Base-by-base conservation (phyloP, 53 echinoderm and acorn worm species). In the Henricia sp. region DNA sequence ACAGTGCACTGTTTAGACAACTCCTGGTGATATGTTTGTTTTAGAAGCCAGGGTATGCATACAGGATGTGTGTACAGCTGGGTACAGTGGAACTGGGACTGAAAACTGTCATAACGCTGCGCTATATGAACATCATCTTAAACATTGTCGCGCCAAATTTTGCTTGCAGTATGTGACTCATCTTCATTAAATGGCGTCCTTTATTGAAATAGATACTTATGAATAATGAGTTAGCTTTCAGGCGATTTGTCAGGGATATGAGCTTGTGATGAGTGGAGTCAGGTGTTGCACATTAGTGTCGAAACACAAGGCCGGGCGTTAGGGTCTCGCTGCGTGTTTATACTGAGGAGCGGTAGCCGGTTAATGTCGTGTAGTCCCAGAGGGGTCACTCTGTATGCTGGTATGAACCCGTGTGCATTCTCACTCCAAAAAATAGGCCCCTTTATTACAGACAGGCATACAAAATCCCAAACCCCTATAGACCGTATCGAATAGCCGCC, bases 1-100 rank as follows among this genome's bases (percentile, higher is more conserved):
- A 58, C 77, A 77, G 32, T 39, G 3, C n/a, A n/a, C 20, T 77
- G 60, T 77, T 77, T 77, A 77, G 58, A 77, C 77, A 77, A 57
- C 60, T 26, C n/a, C 29, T 20, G 38, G 59, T 76, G 40, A 40
- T 57, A 11, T 58, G 77, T 77, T 77, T 38, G 58, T 39, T 20
- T 75, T 54, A n/a, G 77, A 17, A 41, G 30, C 53, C 54, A 33
- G 50, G 44, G 17, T 26, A 46, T 19, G 70, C 32, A 48, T 70
- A 44, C 38, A 67, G 3, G 70, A 20, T 70, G 14, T 42, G 70
- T 14, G 41, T 77, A 14, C 74, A 74, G 74, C 54, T 39, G 55
- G 19, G 55, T 20, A 32, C 36, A 8, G 32, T 29, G 0, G 32
- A 32, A 23, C 20, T 50, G 48, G 24, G 26, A n/a, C 25, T 13